phyloP scores from a whole-genome alignment of 2,797 vertebrate genomes.

The Cyprinella venusta region DNA sequence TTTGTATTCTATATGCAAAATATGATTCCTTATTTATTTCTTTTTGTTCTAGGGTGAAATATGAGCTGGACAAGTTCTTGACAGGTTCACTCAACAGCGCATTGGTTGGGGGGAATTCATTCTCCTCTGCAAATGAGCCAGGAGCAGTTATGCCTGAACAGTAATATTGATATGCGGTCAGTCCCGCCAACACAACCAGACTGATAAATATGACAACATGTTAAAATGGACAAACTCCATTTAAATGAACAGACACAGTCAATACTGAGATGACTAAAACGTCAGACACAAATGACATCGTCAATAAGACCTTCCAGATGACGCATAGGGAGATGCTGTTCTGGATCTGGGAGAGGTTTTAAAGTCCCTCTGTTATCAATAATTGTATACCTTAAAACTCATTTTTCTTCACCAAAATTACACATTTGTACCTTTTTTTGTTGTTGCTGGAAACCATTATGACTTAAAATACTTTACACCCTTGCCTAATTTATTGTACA shows the following conservation, averaged over 20 bases:
- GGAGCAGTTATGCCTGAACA: constrained; percentile 23
- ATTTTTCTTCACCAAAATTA: too few relatives aligned
- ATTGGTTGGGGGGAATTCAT: constrained; percentile 7
- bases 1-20: background rate
- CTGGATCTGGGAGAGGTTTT: background rate
- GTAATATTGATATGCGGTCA: constrained; percentile 22
- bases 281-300: background rate
- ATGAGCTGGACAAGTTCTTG: background rate
- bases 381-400: too few relatives aligned
- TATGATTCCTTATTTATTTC: background rate
- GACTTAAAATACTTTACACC: too few relatives aligned
- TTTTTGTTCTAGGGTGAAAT: background rate
- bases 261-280: constrained; percentile 14
- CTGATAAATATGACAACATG: constrained; percentile 37
- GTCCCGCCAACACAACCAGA: constrained; percentile 14
- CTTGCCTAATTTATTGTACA: too few relatives aligned
- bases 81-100: background rate
- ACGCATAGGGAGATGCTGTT: background rate
- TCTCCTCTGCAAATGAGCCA: constrained; percentile 14
- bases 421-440: too few relatives aligned
- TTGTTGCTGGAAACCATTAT: too few relatives aligned
- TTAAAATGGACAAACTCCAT: constrained; percentile 26
- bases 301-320: background rate
- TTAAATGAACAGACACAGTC: constrained; percentile 25
- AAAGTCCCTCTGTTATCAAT: too few relatives aligned